Evolutionary conservation across 2,888 invertebrate genomes (phyloP), one percentile per base, ranked within the genome.

Genomic region (Automeris io): DNA sequence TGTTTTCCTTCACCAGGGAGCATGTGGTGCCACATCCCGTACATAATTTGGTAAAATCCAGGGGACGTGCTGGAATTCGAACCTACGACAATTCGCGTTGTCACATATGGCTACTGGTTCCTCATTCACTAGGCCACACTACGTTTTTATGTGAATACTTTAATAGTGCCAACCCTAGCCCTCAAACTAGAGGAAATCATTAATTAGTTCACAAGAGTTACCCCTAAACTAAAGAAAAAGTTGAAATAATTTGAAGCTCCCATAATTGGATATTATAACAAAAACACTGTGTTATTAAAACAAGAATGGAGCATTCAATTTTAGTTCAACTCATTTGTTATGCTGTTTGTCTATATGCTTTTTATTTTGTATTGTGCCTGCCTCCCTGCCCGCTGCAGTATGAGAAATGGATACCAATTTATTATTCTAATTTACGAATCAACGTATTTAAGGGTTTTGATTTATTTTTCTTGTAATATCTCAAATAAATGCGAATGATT

Each of bases 211-310:
- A 64, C 58, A 57, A 61, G 60, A 70, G 64, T 72, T 76, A 68
- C 71, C 75, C 72, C 66, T 60, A 63, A 64, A 70, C 61, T 59
- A 70, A 70, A 65, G 66, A 73, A 77, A 77, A 74, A 70, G 65
- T 65, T 56, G 53, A 67, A 71, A 76, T 71, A 66, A 72, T 74
- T 72, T 67, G 61, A 60, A 66, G 58, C 65, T 63, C 58, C 56
- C 68, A 73, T 83, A 82, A 85, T 83, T 83, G 81, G 82, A 74
- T 81, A 74, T 76, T 76, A 77, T 66, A 81, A 82, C 72, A 69
- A 78, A 77, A 78, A 78, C 75, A 75, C 63, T 48, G 70, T 67
- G 69, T 70, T 70, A 67, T 62, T 64, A 69, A 70, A 68, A 66
- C 53, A 70, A 68, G 68, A 71, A 67, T 61, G 62, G 58, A 61